Conservation (phyloP, 2,888 invertebrate species). For the Drosophila hawaiiensis region DNA sequence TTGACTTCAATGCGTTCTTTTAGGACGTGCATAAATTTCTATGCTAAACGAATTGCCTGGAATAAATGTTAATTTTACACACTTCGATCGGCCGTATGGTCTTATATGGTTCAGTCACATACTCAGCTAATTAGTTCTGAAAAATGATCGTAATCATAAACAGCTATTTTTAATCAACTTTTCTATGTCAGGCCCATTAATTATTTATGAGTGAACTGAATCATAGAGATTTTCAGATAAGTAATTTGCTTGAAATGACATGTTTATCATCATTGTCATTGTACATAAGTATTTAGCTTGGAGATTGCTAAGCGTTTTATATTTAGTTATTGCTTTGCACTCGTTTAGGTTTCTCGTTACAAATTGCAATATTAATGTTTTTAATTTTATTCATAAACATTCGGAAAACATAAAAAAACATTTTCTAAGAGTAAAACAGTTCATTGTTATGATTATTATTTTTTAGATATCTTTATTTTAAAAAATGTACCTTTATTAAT, state of each 20-base stretch:
- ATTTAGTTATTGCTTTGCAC: neutral
- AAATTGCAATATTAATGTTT: neutral
- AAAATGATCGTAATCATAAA: constrained; percentile 4
- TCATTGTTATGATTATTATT: neutral
- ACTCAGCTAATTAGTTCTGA: constrained; percentile 12
- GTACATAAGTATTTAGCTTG: neutral
- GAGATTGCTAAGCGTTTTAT: neutral
- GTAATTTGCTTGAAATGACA: constrained; percentile 12
- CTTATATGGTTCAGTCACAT: neutral
- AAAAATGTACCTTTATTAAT: neutral
- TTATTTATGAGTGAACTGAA: constrained; percentile 26
- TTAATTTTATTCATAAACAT: neutral
- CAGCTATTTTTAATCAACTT: neutral
- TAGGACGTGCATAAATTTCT: constrained; percentile 25
- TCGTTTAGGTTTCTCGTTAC: neutral
- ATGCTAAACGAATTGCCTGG: constrained; percentile 3
- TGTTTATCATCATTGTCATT: neutral
- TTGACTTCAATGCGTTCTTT: constrained; percentile 21
- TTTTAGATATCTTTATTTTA: neutral
- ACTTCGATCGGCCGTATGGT: neutral
- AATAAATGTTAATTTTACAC: constrained; percentile 34
- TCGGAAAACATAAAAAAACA: neutral
- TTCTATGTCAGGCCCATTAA: constrained; percentile 27
- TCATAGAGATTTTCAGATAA: neutral
- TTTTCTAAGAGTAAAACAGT: neutral